Evolutionary conservation across 2,888 invertebrate genomes (phyloP).

Genomic region (Ptychoptera contaminata): DNA sequence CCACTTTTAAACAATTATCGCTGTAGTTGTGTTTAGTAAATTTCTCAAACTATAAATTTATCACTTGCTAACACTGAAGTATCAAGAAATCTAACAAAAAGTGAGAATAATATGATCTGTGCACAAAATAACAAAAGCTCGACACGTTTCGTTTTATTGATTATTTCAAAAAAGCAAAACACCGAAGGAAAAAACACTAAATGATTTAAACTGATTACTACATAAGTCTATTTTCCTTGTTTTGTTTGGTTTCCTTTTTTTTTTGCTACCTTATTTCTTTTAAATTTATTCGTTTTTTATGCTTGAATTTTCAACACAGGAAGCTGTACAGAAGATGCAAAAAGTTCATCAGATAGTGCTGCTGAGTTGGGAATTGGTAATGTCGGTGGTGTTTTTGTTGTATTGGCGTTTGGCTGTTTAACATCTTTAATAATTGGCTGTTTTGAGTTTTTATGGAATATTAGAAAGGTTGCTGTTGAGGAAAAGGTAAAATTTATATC

Average conservation of each 20-base stretch:
- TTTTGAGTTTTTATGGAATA: slow-evolving; percentile 65
- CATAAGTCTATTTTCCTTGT: background rate
- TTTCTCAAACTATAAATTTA: no score
- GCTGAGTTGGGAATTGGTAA: slow-evolving; percentile 29
- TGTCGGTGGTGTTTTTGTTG: slow-evolving; percentile 74
- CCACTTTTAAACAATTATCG: no score
- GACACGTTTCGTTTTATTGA: no score
- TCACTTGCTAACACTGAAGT: no score
- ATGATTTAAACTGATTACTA: slow-evolving; percentile 36
- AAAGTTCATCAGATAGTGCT: background rate
- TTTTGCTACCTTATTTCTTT: background rate
- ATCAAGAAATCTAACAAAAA: no score
- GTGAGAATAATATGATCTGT: no score
- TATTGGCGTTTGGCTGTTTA: slow-evolving; percentile 51
- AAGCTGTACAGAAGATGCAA: slow-evolving; percentile 1
- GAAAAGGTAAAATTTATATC: slow-evolving; percentile 41
- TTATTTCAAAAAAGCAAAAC: no score
- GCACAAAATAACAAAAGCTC: no score
- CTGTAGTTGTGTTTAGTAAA: no score
- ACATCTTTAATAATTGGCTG: slow-evolving; percentile 54
- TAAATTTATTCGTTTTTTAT: no score
- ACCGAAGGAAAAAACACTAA: slow-evolving; percentile 38
- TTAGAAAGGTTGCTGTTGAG: slow-evolving; percentile 50
- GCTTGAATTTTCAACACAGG: background rate
- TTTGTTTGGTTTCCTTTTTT: background rate